phyloP scores from a whole-genome alignment of 2,113 vertebrate genomes.

The Lasiurus borealis region DNA sequence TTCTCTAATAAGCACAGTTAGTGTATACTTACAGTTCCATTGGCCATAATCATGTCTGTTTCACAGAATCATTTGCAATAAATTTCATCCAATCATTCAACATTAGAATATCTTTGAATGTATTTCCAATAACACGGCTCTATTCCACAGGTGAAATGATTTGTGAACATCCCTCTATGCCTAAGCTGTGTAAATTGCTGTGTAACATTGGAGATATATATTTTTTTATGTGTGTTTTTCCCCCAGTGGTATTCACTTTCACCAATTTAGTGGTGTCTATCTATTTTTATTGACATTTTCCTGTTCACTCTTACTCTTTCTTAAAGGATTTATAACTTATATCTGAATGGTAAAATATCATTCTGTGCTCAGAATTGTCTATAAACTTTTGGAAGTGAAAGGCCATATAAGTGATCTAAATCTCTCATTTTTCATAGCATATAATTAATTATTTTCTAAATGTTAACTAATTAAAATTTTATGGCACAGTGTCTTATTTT shows the following conservation, averaged over 20 bases:
- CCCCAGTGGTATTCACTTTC: background rate
- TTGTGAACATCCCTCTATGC: background rate
- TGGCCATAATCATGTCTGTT: background rate
- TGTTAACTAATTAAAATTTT: background rate
- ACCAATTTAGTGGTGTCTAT: background rate
- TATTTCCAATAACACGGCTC: background rate
- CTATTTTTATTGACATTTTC: background rate
- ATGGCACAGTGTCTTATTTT: background rate
- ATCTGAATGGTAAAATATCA: background rate
- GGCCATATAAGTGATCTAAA: background rate
- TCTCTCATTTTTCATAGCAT: background rate
- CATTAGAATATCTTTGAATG: background rate
- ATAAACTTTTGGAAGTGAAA: background rate
- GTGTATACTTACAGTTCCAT: background rate
- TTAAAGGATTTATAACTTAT: background rate
- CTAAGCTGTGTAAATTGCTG: background rate
- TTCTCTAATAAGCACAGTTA: background rate
- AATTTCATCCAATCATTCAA: background rate
- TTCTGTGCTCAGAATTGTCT: background rate
- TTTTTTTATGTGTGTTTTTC: background rate
- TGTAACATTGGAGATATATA: background rate
- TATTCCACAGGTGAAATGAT: background rate
- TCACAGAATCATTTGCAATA: background rate
- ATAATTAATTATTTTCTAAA: conserved; percentile 3
- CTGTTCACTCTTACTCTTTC: background rate